phyloP scores from a whole-genome alignment of 2,888 invertebrate species.

The Penaeus monodon region DNA sequence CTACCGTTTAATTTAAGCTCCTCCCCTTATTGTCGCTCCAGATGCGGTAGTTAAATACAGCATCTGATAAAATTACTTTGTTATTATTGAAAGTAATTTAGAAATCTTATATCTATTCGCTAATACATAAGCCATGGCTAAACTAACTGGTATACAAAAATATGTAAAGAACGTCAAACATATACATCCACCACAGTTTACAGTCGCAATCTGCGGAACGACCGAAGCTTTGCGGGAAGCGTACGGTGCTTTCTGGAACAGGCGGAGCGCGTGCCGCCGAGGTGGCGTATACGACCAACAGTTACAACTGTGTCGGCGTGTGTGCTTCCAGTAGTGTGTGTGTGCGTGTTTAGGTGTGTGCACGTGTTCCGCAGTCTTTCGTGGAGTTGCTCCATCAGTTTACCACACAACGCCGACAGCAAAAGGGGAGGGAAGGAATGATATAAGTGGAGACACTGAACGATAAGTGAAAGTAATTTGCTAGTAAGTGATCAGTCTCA shows the following conservation, averaged over 20 bases:
- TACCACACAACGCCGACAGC: not conserved
- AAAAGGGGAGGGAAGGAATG: no score
- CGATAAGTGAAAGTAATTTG: no score
- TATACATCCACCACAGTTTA: no score
- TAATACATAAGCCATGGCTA: no score
- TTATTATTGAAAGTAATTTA: not conserved
- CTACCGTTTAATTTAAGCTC: slow-evolving; percentile 14
- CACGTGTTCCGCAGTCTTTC: not conserved
- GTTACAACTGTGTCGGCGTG: not conserved
- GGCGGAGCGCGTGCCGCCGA: not conserved
- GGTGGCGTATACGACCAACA: not conserved
- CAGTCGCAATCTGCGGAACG: no score
- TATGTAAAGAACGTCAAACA: no score
- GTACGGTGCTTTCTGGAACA: not conserved
- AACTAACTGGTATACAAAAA: no score
- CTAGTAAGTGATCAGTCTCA: no score
- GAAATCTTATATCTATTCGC: not conserved
- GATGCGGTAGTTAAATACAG: not conserved
- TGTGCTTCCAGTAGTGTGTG: not conserved
- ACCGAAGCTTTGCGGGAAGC: not conserved
- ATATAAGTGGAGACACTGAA: no score
- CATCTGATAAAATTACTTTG: not conserved
- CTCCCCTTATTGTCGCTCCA: not conserved
- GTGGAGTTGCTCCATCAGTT: not conserved
- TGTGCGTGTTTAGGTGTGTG: slow-evolving; percentile 1